phyloP scores from a whole-genome alignment of 1,140 invertebrate species.

The Diabrotica undecimpunctata region DNA sequence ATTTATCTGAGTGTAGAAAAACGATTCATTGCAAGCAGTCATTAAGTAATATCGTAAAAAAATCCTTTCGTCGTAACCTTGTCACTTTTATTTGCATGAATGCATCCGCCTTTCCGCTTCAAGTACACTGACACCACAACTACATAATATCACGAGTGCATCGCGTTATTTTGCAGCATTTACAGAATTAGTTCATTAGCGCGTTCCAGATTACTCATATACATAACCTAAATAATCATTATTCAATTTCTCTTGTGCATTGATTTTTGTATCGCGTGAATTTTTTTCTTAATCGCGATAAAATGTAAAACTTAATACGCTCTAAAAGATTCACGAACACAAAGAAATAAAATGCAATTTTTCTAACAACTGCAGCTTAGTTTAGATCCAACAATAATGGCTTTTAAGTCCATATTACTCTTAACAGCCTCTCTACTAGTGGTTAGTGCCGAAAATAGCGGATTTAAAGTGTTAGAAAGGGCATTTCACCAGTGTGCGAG shows the following conservation, averaged over 20 bases:
- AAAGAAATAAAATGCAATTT: slow-evolving; percentile 18
- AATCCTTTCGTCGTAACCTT: too few relatives aligned
- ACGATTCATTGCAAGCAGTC: too few relatives aligned
- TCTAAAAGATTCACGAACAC: slow-evolving; percentile 23
- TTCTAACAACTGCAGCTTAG: background rate
- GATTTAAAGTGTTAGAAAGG: slow-evolving; percentile 12
- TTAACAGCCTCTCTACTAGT: background rate
- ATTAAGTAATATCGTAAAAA: too few relatives aligned
- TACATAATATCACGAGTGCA: too few relatives aligned
- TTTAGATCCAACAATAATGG: slow-evolving; percentile 4
- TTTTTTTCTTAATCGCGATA: slow-evolving; percentile 4
- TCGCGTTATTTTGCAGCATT: too few relatives aligned
- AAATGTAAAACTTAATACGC: slow-evolving; percentile 16
- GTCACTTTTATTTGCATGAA: too few relatives aligned
- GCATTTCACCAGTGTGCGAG: slow-evolving; percentile 54
- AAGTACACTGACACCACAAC: too few relatives aligned
- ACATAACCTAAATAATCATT: background rate
- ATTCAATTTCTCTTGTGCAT: background rate
- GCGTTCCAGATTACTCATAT: too few relatives aligned
- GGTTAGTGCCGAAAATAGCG: background rate
- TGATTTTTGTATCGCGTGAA: slow-evolving; percentile 8
- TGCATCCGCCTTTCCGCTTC: too few relatives aligned
- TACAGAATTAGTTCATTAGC: too few relatives aligned
- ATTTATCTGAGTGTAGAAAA: too few relatives aligned
- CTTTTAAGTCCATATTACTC: background rate